Base-by-base conservation (phyloP, 1,140 invertebrate species). In the Dysdera silvatica region DNA sequence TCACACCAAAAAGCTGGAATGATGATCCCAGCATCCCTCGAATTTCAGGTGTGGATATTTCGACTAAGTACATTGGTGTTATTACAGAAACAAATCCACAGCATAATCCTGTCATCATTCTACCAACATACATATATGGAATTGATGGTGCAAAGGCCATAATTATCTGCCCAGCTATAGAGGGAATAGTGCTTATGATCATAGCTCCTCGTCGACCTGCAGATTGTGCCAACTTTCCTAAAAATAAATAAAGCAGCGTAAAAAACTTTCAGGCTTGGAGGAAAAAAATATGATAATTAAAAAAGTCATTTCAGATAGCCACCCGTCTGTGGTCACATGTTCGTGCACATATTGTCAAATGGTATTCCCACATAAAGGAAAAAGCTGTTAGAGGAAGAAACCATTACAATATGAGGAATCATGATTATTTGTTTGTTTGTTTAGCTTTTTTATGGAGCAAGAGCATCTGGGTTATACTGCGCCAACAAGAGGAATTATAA, bases 1-100 rank as follows among this genome's bases (percentile, higher is more conserved):
- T 58, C 12, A 83, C 82, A 41, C 86, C 83, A 69, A 87, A 87
- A 6, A 89, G 75, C 71, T 93, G 88, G 63, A 91, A 82, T 61
- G 89, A 84, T 0, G 89, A 88, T 14, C 88, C 90, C 0, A 92
- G 75, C 1, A 85, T 81, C 12, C 90, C 90, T 68, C 91, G 79
- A 1, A 86, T 86, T 49, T 87, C 84, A 12, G 89, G 86, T 35
- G 88, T 84, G 20, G 90, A 87, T 68, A 91, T 91, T 80, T 95
- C 91, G 57, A 88, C 89, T 67, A 94, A 85, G 77, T 94, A 95
- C 60, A 93, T 86, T 4, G 85, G 83, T 7, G 78, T 78, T n/a
- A 80, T 78, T 7, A 84, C 81, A 16, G 82, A 77, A 2, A 80
- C 76, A 48, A 85, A 76, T 7, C 84, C 85, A 66, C 80, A 80